Evolutionary conservation across 1,140 invertebrate species (phyloP).

Genomic region (Stenopsyche tienmushanensis): DNA sequence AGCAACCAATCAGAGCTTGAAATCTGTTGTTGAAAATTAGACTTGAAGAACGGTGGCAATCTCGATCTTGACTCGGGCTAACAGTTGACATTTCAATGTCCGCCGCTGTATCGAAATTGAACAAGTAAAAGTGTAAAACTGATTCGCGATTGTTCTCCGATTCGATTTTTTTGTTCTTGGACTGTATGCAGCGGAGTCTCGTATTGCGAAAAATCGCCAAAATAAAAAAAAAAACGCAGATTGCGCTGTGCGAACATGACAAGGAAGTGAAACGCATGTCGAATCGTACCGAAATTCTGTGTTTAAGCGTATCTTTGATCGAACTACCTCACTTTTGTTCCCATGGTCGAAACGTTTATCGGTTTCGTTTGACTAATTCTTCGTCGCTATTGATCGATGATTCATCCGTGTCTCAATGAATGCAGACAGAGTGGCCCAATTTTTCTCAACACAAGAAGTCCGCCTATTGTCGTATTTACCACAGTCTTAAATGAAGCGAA

Average conservation of each 20-base stretch:
- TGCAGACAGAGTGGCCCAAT: too few species aligned
- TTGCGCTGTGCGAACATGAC: background rate
- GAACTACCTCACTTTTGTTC: slow-evolving; percentile 26
- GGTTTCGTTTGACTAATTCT: background rate
- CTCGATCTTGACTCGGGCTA: too few species aligned
- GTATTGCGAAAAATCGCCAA: slow-evolving; percentile 9
- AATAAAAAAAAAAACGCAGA: slow-evolving; percentile 9
- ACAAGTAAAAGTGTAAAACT: slow-evolving; percentile 34
- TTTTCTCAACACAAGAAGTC: background rate
- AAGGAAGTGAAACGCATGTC: slow-evolving; percentile 39
- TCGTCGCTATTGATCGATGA: background rate
- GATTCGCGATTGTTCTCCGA: slow-evolving; percentile 15
- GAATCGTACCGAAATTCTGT: slow-evolving; percentile 22
- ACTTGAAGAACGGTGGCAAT: too few species aligned
- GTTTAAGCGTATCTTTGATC: background rate
- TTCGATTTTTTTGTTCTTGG: slow-evolving; percentile 1
- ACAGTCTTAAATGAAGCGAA: too few species aligned
- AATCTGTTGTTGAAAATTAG: too few species aligned
- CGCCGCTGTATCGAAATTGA: background rate
- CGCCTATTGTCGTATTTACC: too few species aligned
- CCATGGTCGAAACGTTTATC: background rate
- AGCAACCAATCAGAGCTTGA: too few species aligned
- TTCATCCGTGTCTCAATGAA: background rate
- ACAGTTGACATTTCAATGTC: too few species aligned
- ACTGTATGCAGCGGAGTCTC: background rate